A percentile compares a stretch with the other conserved stretches of the same genome.
These are phyloP conservation scores for Macaca mulatta DNA, from an alignment of 2,113 vertebrate species.

Conservation along the genomic window DNA sequence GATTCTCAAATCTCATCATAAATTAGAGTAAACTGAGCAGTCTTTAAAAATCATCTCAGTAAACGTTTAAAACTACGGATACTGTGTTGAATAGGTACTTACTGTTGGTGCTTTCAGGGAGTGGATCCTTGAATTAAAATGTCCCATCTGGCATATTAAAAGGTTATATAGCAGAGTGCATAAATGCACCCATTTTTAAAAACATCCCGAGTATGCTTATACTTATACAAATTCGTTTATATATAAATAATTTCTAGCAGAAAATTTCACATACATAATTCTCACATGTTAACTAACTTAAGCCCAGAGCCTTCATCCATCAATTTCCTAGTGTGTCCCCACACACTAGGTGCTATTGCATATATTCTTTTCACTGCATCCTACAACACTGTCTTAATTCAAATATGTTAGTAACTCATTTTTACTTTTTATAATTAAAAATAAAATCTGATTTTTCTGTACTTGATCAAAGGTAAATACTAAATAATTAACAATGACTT, in stretches of 20 bases:
- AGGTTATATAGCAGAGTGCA: not conserved
- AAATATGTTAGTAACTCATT: not conserved
- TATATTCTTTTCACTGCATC: not conserved
- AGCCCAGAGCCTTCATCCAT: not conserved
- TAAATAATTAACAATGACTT: not conserved
- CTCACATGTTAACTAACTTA: not conserved
- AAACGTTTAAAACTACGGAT: slow-evolving; percentile 54
- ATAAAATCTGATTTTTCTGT: not conserved
- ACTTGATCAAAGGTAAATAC: not conserved
- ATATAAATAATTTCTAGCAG: not conserved
- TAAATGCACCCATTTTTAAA: not conserved
- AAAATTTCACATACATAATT: not conserved
- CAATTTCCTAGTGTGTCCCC: not conserved
- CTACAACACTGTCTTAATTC: not conserved
- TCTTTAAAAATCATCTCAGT: slow-evolving; percentile 62
- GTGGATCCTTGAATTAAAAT: not conserved
- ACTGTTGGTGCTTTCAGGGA: not conserved
- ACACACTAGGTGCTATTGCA: not conserved
- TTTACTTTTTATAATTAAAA: not conserved
- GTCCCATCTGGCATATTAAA: not conserved
- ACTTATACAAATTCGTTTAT: not conserved
- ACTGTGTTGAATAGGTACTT: slow-evolving; percentile 26
- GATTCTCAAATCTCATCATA: slow-evolving; percentile 61
- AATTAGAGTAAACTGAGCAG: slow-evolving; percentile 57
- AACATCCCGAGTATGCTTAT: not conserved